These are phyloP conservation scores for Poecilia picta DNA, from an alignment of 2,797 vertebrate genomes.

Conservation along the genomic window DNA sequence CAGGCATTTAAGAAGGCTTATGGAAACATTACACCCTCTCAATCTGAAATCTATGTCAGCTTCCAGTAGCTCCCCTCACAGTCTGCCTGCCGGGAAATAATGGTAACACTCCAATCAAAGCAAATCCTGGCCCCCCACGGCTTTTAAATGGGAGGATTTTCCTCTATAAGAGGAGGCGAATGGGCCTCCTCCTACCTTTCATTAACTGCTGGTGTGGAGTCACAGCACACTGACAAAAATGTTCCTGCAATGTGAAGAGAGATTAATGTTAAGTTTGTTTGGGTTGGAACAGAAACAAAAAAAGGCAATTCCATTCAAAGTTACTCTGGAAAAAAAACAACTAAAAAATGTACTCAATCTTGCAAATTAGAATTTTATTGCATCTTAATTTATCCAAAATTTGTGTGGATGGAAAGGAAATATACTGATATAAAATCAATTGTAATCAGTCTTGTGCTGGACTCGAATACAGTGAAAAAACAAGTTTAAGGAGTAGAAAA, in stretches of 20 bases:
- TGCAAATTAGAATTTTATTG: background rate
- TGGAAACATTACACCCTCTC: conserved; percentile 6
- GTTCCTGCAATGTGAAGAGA: background rate
- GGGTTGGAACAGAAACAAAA: background rate
- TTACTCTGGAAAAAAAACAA: background rate
- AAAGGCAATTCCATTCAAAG: conserved; percentile 8
- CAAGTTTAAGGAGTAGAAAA: background rate
- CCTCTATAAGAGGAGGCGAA: conserved; percentile 11
- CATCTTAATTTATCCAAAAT: background rate
- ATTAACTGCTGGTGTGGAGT: conserved; percentile 3
- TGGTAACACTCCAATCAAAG: background rate
- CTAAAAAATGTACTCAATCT: too few relatives aligned
- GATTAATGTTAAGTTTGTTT: background rate
- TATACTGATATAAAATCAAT: background rate
- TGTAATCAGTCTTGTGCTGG: background rate
- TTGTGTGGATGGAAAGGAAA: background rate
- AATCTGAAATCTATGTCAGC: conserved; percentile 7
- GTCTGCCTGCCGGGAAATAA: conserved; percentile 17
- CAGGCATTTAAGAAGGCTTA: conserved; percentile 6
- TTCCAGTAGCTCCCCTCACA: conserved; percentile 7
- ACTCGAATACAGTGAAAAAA: background rate
- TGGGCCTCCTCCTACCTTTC: conserved; percentile 5
- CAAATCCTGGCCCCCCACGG: background rate
- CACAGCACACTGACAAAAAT: background rate
- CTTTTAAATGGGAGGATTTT: conserved; percentile 20